Evolutionary conservation across 2,888 invertebrate species (phyloP), one percentile per base, ranked within the genome.

Genomic region (Tetheella fluctuosa): DNA sequence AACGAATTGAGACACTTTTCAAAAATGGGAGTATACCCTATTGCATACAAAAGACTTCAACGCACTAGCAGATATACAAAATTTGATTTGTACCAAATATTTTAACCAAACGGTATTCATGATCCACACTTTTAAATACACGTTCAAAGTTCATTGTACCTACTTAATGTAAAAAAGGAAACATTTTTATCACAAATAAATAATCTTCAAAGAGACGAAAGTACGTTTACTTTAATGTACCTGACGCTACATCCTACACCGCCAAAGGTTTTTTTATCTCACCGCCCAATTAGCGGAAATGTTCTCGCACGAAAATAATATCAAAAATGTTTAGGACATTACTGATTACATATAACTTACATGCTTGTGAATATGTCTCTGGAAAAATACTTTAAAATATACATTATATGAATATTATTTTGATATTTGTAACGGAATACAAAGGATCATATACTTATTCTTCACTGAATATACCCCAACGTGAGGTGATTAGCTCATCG

Each of bases 251-350:
- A 55, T 20, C 20, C 10, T 23, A 23, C 23, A 60, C 79, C 75
- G 78, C 69, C 74, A 77, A 80, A 81, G 67, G 48, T 30, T 20
- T 30, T 61, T 66, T 79, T 79, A 82, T 82, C 79, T 66, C 59
- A 61, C 55, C 25, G 54, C 64, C 77, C 80, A 84, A 84, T 84
- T 84, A 82, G 73, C 71, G 58, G 67, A 68, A 73, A 77, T 73
- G 69, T 76, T 65, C 67, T 63, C 60, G 55, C 63, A 63, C 59
- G 69, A 63, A 62, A 15, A 52, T 52, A 59, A 64, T 58, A 60
- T 61, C 48, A 48, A 48, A 48, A 48, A 48, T 48, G 20, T 48
- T 10, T 48, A 48, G 48, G 48, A 20, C 20, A 48, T 48, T 48
- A 48, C n/a, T 48, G 48, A 48, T 48, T 20, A 48, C 48, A 10